phyloP scores from a whole-genome alignment of 2,113 vertebrate genomes.

The Peromyscus leucopus region DNA sequence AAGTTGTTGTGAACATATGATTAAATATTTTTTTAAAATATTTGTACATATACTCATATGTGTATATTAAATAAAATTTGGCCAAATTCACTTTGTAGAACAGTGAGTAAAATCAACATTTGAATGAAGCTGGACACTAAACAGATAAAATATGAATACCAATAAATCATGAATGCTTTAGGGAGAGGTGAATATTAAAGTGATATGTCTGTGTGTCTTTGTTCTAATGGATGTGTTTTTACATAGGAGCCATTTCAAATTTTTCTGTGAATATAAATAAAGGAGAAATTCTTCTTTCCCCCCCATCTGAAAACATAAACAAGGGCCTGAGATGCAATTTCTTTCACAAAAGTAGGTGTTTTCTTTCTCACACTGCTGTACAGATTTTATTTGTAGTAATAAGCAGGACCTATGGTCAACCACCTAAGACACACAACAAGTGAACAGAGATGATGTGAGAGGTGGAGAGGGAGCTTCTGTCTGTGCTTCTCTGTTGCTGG shows the following conservation, averaged over 20 bases:
- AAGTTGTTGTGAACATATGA: background rate
- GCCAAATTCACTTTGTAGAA: background rate
- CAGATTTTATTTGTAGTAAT: background rate
- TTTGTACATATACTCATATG: background rate
- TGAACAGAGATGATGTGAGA: fast-evolving
- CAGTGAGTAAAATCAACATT: background rate
- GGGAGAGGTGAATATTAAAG: background rate
- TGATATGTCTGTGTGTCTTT: background rate
- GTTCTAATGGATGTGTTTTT: background rate
- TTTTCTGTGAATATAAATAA: background rate
- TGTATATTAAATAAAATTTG: background rate
- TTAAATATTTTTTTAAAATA: background rate
- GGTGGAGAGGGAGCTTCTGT: fast-evolving
- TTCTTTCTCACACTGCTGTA: background rate
- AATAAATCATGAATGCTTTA: background rate
- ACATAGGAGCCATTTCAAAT: background rate
- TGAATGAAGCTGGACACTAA: background rate
- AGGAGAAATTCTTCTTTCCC: background rate
- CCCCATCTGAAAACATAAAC: fast-evolving
- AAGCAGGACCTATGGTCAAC: background rate
- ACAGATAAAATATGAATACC: background rate
- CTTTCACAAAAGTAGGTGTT: background rate
- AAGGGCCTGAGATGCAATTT: background rate
- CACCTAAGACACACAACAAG: background rate
- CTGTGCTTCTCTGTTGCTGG: background rate